These are phyloP conservation scores for Grapholita molesta DNA, from an alignment of 1,140 invertebrate species.

Conservation along the genomic window DNA sequence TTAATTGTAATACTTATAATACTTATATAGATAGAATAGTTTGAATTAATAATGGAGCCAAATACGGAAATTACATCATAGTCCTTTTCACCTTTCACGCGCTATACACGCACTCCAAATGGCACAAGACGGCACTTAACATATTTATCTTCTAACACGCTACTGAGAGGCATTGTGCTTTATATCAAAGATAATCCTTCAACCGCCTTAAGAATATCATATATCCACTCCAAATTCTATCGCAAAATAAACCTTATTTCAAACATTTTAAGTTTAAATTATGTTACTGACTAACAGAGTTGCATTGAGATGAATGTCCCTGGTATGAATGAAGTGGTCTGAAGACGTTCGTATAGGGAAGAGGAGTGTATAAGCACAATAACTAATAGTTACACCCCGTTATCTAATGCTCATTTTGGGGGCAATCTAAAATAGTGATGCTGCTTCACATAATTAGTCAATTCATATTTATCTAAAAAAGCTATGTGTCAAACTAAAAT, in stretches of 20 bases:
- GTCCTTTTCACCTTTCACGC: neutral
- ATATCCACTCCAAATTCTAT: neutral
- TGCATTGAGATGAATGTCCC: neutral
- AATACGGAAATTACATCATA: neutral
- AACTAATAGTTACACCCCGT: too few relatives aligned
- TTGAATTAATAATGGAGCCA: too few relatives aligned
- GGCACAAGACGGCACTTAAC: neutral
- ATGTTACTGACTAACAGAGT: neutral
- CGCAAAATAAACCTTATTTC: neutral
- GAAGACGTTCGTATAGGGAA: neutral
- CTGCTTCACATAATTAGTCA: too few relatives aligned
- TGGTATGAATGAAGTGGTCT: neutral
- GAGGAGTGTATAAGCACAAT: too few relatives aligned
- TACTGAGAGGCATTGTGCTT: neutral
- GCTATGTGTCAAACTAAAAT: too few relatives aligned
- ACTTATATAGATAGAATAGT: too few relatives aligned
- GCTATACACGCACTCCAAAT: neutral
- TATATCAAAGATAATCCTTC: neutral
- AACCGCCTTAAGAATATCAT: neutral
- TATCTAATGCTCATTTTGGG: too few relatives aligned
- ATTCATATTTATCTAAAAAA: too few relatives aligned
- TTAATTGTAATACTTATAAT: too few relatives aligned
- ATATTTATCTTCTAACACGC: neutral
- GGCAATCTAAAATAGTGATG: too few relatives aligned
- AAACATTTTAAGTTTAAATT: neutral